Base-by-base conservation (phyloP, 2,888 invertebrate genomes). In the Campoplex nolae region DNA sequence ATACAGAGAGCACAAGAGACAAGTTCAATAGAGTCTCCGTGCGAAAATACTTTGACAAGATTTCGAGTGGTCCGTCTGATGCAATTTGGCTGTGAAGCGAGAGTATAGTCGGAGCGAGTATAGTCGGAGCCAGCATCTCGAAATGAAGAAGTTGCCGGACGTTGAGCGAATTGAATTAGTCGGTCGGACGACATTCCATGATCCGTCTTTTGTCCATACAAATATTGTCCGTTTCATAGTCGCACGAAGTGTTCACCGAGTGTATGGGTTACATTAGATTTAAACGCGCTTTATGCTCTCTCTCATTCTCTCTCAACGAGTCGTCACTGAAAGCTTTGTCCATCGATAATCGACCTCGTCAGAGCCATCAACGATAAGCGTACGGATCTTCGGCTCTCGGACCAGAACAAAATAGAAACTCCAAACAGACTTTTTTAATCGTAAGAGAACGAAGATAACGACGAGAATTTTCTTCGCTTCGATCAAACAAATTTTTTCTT, bases 201-300 rank as follows among this genome's bases (percentile, higher is more conserved):
- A 94, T 94, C 92, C 91, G 92, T 92, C 93, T 91, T 93, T 94
- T 94, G 94, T 94, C 92, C 92, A 91, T 93, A 91, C 93, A 93
- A 94, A 94, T 93, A 94, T 94, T 92, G 91, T 91, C 92, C 92
- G 92, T 93, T 92, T 93, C 93, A 92, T 79, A 67, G 67, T 51
- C 82, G 82, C 78, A 83, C 78, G 82, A 83, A 65, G 56, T 23
- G 23, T 76, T 79, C 76, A 48, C 38, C 71, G 48, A 70, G 62
- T 70, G 68, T 48, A 75, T 71, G 78, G 58, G 65, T 75, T 79
- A 67, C 82, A 84, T 87, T 84, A 76, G 76, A 85, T 71, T 87
- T 79, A 85, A 85, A 83, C 48, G 71, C 83, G 83, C 79, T 85
- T 81, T 76, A 87, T 87, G 67, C 67, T 85, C 84, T 79, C 84